A percentile compares a stretch with the other conserved stretches of the same genome.
Conservation (phyloP, 1,140 invertebrate species). For the Anastrepha obliqua region DNA sequence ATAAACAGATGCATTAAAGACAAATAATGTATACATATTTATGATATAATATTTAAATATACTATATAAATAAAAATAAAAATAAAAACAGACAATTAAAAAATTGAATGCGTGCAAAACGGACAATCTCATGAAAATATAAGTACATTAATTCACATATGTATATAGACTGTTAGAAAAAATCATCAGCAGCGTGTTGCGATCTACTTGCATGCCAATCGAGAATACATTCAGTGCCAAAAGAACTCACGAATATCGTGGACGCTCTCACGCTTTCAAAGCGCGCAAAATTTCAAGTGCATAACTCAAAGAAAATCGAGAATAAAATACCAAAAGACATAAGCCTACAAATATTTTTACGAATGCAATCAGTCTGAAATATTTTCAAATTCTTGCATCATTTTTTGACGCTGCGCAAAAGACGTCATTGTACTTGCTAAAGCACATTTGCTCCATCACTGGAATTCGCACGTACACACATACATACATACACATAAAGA, state of each 20-base stretch:
- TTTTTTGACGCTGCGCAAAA: slow-evolving; percentile 40
- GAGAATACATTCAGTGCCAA: background rate
- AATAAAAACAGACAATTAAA: background rate
- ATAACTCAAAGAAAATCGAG: background rate
- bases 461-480: background rate
- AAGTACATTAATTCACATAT: no score
- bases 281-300: background rate
- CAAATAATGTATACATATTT: no score
- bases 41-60: no score
- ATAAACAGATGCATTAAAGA: background rate
- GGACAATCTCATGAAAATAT: background rate
- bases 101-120: background rate
- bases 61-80: background rate
- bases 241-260: background rate
- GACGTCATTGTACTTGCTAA: slow-evolving; percentile 10
- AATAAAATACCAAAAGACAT: background rate
- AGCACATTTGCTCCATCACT: background rate
- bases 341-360: background rate
- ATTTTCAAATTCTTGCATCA: slow-evolving; percentile 38
- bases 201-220: background rate
- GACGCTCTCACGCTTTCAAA: background rate
- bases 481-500: background rate
- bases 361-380: background rate
- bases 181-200: background rate
- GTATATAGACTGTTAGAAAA: background rate